Conservation (phyloP, 2,888 invertebrate species). For the Leucophora obtusa region DNA sequence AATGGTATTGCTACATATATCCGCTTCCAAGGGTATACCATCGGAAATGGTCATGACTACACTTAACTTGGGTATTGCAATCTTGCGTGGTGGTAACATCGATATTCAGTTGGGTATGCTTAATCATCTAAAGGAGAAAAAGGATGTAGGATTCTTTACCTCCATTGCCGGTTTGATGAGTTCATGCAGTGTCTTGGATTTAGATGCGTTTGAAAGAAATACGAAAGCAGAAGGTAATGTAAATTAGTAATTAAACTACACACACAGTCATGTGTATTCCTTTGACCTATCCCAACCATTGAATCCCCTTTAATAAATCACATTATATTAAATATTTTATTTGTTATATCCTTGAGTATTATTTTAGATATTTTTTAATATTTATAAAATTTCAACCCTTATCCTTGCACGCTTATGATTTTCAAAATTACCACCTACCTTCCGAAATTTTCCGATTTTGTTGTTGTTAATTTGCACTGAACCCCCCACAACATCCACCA, state of each 20-base stretch:
- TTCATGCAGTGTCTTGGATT: constrained; percentile 96
- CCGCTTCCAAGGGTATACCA: constrained; percentile 95
- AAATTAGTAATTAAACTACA: constrained; percentile 15
- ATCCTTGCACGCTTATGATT: constrained; percentile 61
- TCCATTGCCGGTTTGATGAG: constrained; percentile 99
- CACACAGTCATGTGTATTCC: constrained; percentile 17
- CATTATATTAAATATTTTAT: constrained; percentile 28
- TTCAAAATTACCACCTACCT: constrained; percentile 53
- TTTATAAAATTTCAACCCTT: constrained; percentile 47
- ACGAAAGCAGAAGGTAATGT: constrained; percentile 95
- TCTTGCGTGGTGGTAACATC: constrained; percentile 97
- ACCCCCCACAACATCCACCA: constrained; percentile 66
- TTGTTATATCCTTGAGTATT: constrained; percentile 56
- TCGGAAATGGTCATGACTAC: constrained; percentile 97
- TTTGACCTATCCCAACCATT: constrained; percentile 11
- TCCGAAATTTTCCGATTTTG: constrained; percentile 56
- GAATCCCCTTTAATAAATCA: background rate
- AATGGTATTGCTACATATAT: constrained; percentile 98
- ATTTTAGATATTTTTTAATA: constrained; percentile 47
- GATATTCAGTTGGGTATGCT: constrained; percentile 99
- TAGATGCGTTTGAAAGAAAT: constrained; percentile 99
- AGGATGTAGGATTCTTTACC: constrained; percentile 99
- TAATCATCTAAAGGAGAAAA: constrained; percentile 98
- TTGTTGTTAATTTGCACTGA: constrained; percentile 66
- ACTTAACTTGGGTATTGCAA: constrained; percentile 94